A percentile compares a stretch with the other conserved stretches of the same genome.
phyloP scores from a whole-genome alignment of 2,113 vertebrate genomes.

The Pelecanus crispus region DNA sequence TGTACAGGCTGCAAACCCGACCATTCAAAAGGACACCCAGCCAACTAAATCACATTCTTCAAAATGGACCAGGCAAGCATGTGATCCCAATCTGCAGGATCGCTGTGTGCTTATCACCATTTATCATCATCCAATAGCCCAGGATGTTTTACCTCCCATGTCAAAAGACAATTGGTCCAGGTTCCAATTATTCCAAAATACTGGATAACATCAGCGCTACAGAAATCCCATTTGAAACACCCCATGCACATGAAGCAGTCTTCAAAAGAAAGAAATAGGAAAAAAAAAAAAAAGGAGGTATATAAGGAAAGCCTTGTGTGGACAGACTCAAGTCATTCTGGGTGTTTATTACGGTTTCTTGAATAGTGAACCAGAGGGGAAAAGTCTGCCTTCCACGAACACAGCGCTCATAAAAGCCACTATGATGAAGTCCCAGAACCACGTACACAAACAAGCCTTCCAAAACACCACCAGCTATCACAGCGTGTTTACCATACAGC shows the following conservation, averaged over 20 bases:
- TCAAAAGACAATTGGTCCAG: not conserved
- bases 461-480: not conserved
- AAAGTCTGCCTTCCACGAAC: not conserved
- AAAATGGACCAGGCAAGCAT: accelerated
- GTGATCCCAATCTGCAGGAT: not conserved
- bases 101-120: accelerated
- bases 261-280: not conserved
- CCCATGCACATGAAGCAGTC: not conserved
- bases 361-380: not conserved
- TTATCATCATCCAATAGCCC: not conserved
- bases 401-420: not conserved
- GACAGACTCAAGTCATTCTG: not conserved
- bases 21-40: not conserved
- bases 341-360: not conserved
- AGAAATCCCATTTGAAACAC: not conserved
- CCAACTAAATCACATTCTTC: not conserved
- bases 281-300: too few relatives aligned
- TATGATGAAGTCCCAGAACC: not conserved
- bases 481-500: not conserved
- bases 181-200: not conserved
- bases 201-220: not conserved
- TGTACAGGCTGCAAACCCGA: not conserved
- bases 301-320: not conserved
- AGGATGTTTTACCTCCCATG: too few relatives aligned
- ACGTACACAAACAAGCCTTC: not conserved